Evolutionary conservation across 2,888 invertebrate species (phyloP), one percentile per base, ranked within the genome.

Genomic region (Spisula solida): DNA sequence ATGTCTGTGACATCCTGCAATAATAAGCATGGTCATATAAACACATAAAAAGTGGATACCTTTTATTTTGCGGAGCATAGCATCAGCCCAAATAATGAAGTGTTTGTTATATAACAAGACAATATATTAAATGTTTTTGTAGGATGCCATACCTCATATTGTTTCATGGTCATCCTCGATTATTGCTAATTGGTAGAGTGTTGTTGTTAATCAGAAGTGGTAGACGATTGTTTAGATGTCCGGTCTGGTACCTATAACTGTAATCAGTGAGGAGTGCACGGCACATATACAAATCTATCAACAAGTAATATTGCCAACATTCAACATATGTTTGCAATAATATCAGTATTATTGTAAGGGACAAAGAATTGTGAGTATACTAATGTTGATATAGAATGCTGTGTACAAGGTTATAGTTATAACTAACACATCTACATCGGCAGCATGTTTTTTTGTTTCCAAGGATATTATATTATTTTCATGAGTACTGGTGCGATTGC

Each of bases 301-400:
- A 75, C 75, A 75, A 75, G 16, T 75, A 34, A 31, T 75, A 31
- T 75, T 31, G 31, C 75, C 31, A 16, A 14, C 31, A 31, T 75
- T 75, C 18, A 10, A 75, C 75, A 31, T 75, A 75, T 75, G 75
- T 75, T 75, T 75, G 75, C 16, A 12, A 75, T 75, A 20, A 25
- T 70, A 70, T 29, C 29, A 6, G 41, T 60, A 25, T 16, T 4
- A 31, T 31, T 18, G 16, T 34, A 34, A 75, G 75, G n/a, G 29
- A 75, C 75, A 31, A 34, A 1, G 16, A 31, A 75, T 34, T 31
- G 31, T 31, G 34, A 18, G 75, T 31, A 34, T 34, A 31, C 14
- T 75, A 34, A 75, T 14, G 75, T 25, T 75, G 31, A 75, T 31
- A 34, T 18, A 34, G 75, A 75, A 75, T 75, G 75, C 14, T 34